Percentiles rank a stretch among this genome's conserved stretches.
Evolutionary conservation across 2,888 invertebrate species (phyloP).

Genomic region (Furcula furcula): DNA sequence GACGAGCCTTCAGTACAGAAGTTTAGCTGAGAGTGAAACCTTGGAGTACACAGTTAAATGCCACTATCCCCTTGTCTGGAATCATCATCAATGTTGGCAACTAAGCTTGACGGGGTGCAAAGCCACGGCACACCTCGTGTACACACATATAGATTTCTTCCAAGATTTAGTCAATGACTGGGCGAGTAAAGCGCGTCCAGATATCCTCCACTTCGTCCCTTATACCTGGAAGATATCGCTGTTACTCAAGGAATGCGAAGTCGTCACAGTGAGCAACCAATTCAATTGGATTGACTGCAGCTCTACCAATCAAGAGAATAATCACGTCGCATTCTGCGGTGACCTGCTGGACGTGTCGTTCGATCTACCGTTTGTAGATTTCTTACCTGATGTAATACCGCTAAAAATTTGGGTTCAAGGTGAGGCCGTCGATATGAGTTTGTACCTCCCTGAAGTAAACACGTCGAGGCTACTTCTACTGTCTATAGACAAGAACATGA

Average conservation of each 20-base stretch:
- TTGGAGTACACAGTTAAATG: slow-evolving; percentile 94
- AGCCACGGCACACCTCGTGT: slow-evolving; percentile 95
- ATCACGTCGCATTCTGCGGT: slow-evolving; percentile 96
- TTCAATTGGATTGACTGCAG: slow-evolving; percentile 99
- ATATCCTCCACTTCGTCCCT: slow-evolving; percentile 96
- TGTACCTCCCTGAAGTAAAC: slow-evolving; percentile 95
- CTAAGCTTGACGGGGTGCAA: slow-evolving; percentile 96
- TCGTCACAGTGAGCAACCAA: slow-evolving; percentile 96
- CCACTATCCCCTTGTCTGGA: slow-evolving; percentile 97
- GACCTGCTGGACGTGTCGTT: slow-evolving; percentile 96
- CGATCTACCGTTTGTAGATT: slow-evolving; percentile 96
- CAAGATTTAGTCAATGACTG: slow-evolving; percentile 98
- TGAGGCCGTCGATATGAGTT: slow-evolving; percentile 94
- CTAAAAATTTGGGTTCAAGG: slow-evolving; percentile 97
- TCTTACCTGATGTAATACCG: slow-evolving; percentile 93
- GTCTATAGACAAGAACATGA: slow-evolving; percentile 93
- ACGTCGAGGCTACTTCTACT: slow-evolving; percentile 91
- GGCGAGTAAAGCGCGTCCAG: slow-evolving; percentile 96
- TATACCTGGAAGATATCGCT: slow-evolving; percentile 97
- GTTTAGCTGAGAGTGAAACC: slow-evolving; percentile 96
- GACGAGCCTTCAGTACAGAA: slow-evolving; percentile 96
- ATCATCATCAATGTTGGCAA: slow-evolving; percentile 97
- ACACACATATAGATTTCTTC: slow-evolving; percentile 97
- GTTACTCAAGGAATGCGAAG: slow-evolving; percentile 96
- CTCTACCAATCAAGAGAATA: slow-evolving; percentile 96